Evolutionary conservation across 1,140 invertebrate species (phyloP).

Genomic region (Thrips palmi): DNA sequence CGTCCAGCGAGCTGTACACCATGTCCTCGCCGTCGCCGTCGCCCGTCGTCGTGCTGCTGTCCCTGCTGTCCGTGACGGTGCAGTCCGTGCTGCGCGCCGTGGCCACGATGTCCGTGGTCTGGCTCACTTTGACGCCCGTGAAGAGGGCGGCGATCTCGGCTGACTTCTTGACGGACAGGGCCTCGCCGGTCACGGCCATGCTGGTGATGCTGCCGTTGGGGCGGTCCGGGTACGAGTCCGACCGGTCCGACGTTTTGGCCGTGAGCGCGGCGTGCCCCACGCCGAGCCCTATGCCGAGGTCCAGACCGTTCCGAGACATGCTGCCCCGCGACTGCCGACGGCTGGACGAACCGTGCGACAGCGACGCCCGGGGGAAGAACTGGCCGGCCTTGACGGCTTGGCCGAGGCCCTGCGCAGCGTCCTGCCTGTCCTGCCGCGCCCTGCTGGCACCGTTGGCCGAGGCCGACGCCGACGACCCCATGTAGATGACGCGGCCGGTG

Average conservation of each 20-base stretch:
- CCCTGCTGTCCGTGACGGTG: no score
- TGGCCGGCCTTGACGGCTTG: constrained; percentile 6
- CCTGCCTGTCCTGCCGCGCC: constrained; percentile 16
- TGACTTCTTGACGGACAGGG: constrained; percentile 67
- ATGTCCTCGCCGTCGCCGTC: no score
- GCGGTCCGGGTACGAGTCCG: constrained; percentile 17
- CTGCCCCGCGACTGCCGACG: constrained; percentile 6
- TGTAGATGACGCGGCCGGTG: constrained; percentile 25
- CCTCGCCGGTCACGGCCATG: constrained; percentile 30
- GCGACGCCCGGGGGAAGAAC: constrained; percentile 13
- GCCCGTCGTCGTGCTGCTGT: no score
- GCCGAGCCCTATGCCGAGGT: constrained; percentile 28
- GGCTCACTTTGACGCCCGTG: constrained; percentile 43
- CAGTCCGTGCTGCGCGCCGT: no score
- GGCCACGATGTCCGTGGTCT: no score
- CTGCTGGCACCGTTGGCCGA: neutral
- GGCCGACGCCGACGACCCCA: no score
- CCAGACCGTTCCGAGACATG: constrained; percentile 16
- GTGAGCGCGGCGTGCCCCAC: no score
- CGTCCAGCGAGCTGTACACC: no score
- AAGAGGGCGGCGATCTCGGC: constrained; percentile 75
- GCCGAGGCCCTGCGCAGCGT: neutral
- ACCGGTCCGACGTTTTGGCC: no score
- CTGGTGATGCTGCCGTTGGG: constrained; percentile 22
- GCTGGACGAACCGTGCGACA: no score